phyloP scores from a whole-genome alignment of 2,113 vertebrate genomes.

The Circaetus cinerascens region DNA sequence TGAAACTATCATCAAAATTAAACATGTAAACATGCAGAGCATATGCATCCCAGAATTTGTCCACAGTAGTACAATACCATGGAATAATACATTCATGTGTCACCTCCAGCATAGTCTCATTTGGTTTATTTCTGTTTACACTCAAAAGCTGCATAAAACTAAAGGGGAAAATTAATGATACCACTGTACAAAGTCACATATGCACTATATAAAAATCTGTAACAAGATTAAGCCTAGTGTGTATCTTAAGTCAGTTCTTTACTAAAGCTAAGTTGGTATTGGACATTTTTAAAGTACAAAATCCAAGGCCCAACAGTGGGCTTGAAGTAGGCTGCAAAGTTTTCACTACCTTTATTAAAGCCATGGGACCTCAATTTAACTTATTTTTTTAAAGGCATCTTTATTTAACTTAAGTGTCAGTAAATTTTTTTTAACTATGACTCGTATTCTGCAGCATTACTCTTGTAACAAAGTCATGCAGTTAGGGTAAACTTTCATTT shows the following conservation, averaged over 20 bases:
- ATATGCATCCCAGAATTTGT: neutral
- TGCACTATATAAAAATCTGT: neutral
- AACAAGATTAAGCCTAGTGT: neutral
- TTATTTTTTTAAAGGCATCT: neutral
- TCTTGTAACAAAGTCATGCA: neutral
- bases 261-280: neutral
- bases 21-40: neutral
- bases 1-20: neutral
- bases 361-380: neutral
- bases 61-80: neutral
- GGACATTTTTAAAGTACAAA: neutral
- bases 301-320: neutral
- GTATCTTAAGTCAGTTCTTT: neutral
- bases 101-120: neutral
- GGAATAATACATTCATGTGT: neutral
- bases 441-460: neutral
- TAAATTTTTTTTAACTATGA: neutral
- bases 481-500: neutral
- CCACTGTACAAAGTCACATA: neutral
- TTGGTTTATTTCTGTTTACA: neutral
- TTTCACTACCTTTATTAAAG: neutral
- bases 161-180: neutral
- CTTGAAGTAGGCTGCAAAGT: neutral
- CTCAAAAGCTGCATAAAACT: neutral
- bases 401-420: neutral